These are phyloP conservation scores for Xylocopa sonorina DNA, from an alignment of 1,140 invertebrate species.

Conservation along the genomic window DNA sequence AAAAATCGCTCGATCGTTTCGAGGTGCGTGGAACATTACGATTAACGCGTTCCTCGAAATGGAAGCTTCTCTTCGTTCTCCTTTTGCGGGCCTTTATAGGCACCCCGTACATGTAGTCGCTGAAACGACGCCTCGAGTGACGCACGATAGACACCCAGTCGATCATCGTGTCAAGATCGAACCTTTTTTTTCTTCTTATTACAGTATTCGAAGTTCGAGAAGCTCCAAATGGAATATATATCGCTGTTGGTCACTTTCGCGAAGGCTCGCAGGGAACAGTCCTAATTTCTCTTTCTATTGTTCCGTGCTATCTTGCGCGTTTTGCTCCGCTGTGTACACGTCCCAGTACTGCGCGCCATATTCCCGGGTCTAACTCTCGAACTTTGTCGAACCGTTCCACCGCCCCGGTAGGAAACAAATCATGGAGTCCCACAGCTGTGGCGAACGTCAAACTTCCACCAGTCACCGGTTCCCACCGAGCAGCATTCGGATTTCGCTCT, in stretches of 20 bases:
- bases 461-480: neutral
- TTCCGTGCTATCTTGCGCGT: neutral
- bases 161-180: conserved; percentile 86
- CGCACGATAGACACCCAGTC: conserved; percentile 91
- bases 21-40: conserved; percentile 34
- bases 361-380: neutral
- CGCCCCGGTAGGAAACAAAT: conserved; percentile 16
- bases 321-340: neutral
- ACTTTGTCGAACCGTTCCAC: neutral
- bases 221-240: too few species aligned
- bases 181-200: too few species aligned
- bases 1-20: conserved; percentile 40
- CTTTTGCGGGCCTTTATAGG: conserved; percentile 85
- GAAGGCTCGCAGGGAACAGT: neutral
- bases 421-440: conserved; percentile 4
- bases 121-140: conserved; percentile 87
- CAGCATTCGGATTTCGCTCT: neutral
- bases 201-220: too few species aligned
- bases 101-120: conserved; percentile 87
- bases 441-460: conserved; percentile 13
- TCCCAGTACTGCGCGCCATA: neutral
- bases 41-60: neutral
- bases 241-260: too few species aligned
- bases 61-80: conserved; percentile 70
- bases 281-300: too few species aligned